phyloP scores from a whole-genome alignment of 2,113 vertebrate species.

The Pomatostomus ruficeps region DNA sequence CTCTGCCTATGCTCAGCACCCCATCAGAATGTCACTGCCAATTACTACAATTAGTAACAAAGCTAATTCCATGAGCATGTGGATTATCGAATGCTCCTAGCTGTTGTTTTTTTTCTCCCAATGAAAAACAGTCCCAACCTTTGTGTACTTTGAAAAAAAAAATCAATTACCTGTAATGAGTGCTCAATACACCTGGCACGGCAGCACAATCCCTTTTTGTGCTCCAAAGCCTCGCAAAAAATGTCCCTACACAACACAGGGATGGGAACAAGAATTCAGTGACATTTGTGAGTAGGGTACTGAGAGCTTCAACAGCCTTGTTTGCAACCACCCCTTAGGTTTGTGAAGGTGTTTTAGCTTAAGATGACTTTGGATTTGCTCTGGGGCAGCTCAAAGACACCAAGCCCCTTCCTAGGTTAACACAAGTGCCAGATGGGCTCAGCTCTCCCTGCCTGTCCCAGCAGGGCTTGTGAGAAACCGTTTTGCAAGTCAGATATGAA shows the following conservation, averaged over 20 bases:
- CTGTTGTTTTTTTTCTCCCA: background rate
- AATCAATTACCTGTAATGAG: background rate
- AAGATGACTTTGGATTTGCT: background rate
- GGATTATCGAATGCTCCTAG: background rate
- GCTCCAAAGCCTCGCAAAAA: background rate
- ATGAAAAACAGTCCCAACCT: background rate
- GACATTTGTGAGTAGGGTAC: background rate
- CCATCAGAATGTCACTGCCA: background rate
- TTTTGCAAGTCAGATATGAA: background rate
- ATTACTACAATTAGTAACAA: background rate
- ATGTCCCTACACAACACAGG: background rate
- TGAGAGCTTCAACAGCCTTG: background rate
- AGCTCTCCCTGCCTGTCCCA: background rate
- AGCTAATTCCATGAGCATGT: background rate
- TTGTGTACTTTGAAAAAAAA: background rate
- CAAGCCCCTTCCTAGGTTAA: background rate
- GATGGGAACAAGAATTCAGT: background rate
- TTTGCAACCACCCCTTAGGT: background rate
- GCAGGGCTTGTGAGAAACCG: background rate
- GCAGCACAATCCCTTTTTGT: background rate
- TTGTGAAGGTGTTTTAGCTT: background rate
- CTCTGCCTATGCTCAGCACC: background rate
- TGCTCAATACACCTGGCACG: background rate
- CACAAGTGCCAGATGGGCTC: background rate
- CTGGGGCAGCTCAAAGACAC: background rate